Base-by-base conservation (phyloP, 2,113 vertebrate genomes). In the Mastomys coucha region DNA sequence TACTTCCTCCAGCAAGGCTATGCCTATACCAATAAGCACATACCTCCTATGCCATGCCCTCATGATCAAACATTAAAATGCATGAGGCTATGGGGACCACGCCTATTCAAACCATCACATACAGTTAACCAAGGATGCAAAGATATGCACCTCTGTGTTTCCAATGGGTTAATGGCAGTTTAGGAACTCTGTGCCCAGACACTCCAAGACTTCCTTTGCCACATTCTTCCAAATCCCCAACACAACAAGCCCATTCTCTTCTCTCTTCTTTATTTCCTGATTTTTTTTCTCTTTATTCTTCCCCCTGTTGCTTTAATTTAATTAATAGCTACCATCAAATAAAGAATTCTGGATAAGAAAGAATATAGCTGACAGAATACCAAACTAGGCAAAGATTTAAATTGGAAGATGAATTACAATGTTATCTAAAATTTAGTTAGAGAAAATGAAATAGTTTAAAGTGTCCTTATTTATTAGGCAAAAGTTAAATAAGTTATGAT, bases 341-440 rank as follows among this genome's bases (percentile, higher is more conserved):
- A 92, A 88, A 75, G 60, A 91, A 89, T 58, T 91, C 14, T 63
- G 36, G 36, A 22, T 72, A 2, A 49, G 22, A 58, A 2, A 49
- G 22, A 58, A 72, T 93, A 80, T 88, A 65, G 26, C 77, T 89
- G 89, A 96, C 56, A 95, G 92, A 96, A 95, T 60, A 96, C n/a
- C 20, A 88, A 96, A 85, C 82, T 53, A 5, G 76, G 42, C 42
- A 67, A 96, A 87, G 39, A 70, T 70, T 90, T 96, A 65, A 5
- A 60, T 36, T 94, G 85, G 9, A 77, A 10, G 36, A 95, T 80
- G 91, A 89, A 95, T 0, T 89, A 63, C 49, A 96, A 53, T 33
- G 53, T 33, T 91, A 65, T 72, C 81, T 92, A 90, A 10, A 92
- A 87, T 87, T 94, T 96, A 89, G 9, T 17, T 36, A 10, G 10